phyloP scores from a whole-genome alignment of 2,113 vertebrate genomes.

The Rhinogobius similis region DNA sequence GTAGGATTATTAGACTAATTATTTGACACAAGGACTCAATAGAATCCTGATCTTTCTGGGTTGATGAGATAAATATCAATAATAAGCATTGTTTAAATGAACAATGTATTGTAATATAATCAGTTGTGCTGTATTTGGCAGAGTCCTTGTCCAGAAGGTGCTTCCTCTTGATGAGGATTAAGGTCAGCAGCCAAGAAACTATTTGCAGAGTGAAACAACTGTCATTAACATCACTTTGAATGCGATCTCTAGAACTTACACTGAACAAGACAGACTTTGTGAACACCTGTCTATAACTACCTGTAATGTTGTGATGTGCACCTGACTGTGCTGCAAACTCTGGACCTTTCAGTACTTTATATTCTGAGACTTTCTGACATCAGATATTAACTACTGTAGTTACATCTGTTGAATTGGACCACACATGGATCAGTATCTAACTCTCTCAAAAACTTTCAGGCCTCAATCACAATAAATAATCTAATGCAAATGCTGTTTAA shows the following conservation, averaged over 20 bases:
- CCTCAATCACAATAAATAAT: neutral
- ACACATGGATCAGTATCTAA: too few relatives aligned
- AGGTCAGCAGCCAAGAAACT: conserved; percentile 61
- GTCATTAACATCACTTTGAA: conserved; percentile 6
- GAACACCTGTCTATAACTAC: neutral
- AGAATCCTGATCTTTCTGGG: neutral
- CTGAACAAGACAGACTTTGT: neutral
- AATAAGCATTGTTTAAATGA: neutral
- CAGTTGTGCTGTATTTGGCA: conserved; percentile 20
- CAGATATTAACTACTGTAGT: neutral
- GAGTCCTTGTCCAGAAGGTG: conserved; percentile 28
- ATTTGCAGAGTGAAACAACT: conserved; percentile 32
- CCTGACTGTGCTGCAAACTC: neutral
- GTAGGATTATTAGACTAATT: neutral
- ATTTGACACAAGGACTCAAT: neutral
- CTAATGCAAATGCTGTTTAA: neutral
- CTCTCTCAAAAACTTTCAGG: neutral
- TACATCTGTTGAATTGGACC: neutral
- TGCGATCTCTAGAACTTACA: neutral
- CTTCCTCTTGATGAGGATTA: conserved; percentile 60
- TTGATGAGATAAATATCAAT: neutral
- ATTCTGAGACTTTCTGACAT: neutral
- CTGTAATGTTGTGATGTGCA: neutral
- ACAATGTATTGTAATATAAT: conserved; percentile 37
- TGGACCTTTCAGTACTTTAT: neutral